phyloP scores from a whole-genome alignment of 2,113 vertebrate species.

The Nibea albiflora region DNA sequence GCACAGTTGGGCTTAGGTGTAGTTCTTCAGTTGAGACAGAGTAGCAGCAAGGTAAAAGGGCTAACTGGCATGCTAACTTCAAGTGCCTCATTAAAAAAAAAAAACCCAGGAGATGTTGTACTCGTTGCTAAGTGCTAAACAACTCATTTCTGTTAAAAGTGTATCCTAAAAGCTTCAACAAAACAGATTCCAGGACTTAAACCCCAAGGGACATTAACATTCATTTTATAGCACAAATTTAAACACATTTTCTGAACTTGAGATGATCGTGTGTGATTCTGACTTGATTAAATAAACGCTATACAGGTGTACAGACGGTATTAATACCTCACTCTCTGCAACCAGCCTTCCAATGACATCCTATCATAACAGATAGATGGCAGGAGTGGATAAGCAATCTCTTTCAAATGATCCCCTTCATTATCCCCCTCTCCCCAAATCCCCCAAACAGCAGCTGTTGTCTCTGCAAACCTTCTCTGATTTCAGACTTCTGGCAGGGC shows the following conservation, averaged over 20 bases:
- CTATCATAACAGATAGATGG: constrained; percentile 58
- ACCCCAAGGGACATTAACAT: neutral
- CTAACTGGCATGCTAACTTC: too few relatives aligned
- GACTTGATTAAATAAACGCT: neutral
- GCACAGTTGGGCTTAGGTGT: too few relatives aligned
- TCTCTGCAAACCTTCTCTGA: constrained; percentile 68
- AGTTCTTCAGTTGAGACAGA: too few relatives aligned
- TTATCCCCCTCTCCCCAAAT: neutral
- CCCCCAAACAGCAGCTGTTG: constrained; percentile 72
- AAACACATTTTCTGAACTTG: neutral
- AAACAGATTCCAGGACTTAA: too few relatives aligned
- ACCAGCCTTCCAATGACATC: neutral
- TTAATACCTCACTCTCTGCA: neutral
- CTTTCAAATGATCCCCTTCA: constrained; percentile 1
- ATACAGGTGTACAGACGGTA: too few relatives aligned
- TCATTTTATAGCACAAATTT: neutral
- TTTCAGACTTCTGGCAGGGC: constrained; percentile 62
- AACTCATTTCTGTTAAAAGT: too few relatives aligned
- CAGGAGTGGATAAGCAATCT: constrained; percentile 55
- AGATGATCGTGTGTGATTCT: neutral
- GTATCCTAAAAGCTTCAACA: too few relatives aligned
- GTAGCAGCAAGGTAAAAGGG: too few relatives aligned
- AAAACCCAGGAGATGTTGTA: too few relatives aligned
- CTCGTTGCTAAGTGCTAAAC: neutral
- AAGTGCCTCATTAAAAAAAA: too few relatives aligned